Evolutionary conservation across 2,113 vertebrate genomes (phyloP).

Genomic region (Cinclus mexicanus): DNA sequence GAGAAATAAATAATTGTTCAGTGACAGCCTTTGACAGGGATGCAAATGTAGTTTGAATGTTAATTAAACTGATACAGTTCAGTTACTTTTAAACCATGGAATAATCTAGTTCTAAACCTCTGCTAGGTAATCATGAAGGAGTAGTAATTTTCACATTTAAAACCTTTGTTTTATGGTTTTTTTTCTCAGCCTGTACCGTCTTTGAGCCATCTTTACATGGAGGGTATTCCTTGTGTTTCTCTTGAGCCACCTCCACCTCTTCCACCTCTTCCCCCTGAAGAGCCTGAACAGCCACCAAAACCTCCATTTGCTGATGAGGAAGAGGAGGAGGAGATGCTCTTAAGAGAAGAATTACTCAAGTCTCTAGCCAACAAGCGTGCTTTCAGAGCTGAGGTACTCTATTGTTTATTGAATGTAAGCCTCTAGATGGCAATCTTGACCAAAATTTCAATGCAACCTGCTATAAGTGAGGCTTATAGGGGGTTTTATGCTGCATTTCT

Average conservation of each 20-base stretch:
- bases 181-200: constrained; percentile 57
- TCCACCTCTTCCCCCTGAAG: constrained; percentile 88
- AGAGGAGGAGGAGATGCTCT: constrained; percentile 97
- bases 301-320: constrained; percentile 97
- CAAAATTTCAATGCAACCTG: not conserved
- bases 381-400: constrained; percentile 80
- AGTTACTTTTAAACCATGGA: not conserved
- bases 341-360: constrained; percentile 93
- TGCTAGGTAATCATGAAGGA: not conserved
- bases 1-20: not conserved
- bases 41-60: not conserved
- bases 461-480: not conserved
- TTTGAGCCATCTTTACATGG: constrained; percentile 75
- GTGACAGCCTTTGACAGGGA: not conserved
- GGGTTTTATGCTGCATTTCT: not conserved
- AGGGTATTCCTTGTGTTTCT: constrained; percentile 62
- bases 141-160: not conserved
- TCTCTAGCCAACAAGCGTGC: constrained; percentile 90
- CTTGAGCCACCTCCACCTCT: constrained; percentile 80
- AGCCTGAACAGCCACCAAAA: constrained; percentile 90
- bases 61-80: not conserved
- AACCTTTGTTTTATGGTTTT: not conserved
- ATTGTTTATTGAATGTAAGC: not conserved
- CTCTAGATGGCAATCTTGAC: constrained; percentile 61
- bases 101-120: not conserved